A percentile compares a stretch with the other conserved stretches of the same genome.
Conservation (phyloP, 2,797 vertebrate genomes). For the Kryptolebias ocellatus region DNA sequence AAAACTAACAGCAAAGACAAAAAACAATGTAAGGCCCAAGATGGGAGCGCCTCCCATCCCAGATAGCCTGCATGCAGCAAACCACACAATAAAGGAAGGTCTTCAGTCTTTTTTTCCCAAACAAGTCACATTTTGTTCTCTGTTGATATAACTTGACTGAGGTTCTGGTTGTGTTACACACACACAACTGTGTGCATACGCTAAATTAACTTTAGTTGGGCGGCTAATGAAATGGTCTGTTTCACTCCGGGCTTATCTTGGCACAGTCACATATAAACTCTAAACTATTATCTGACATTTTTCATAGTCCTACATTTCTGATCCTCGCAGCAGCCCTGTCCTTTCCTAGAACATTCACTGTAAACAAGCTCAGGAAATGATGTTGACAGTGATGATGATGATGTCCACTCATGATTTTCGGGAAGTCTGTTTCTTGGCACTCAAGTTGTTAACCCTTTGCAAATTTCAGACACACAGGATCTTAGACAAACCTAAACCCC, state of each 20-base stretch:
- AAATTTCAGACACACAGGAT: conserved; percentile 16
- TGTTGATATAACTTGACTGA: conserved; percentile 8
- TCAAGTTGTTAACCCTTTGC: conserved; percentile 16
- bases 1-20: too few species aligned
- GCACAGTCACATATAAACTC: conserved; percentile 3
- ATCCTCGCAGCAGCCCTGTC: conserved; percentile 28
- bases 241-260: conserved; percentile 21
- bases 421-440: conserved; percentile 31
- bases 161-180: not conserved
- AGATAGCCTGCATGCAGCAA: too few species aligned
- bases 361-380: conserved; percentile 80
- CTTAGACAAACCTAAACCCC: not conserved
- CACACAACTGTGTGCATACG: not conserved
- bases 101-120: not conserved
- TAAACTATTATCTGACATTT: conserved; percentile 27
- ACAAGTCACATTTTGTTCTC: not conserved
- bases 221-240: conserved; percentile 10
- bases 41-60: too few species aligned
- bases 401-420: conserved; percentile 33
- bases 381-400: conserved; percentile 33
- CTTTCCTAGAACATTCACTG: conserved; percentile 28
- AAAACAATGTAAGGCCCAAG: too few species aligned
- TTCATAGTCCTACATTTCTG: conserved; percentile 27
- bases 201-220: not conserved
- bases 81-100: too few species aligned